Evolutionary conservation across 2,797 vertebrate species (phyloP).

Genomic region (Neomorphus geoffroyi): DNA sequence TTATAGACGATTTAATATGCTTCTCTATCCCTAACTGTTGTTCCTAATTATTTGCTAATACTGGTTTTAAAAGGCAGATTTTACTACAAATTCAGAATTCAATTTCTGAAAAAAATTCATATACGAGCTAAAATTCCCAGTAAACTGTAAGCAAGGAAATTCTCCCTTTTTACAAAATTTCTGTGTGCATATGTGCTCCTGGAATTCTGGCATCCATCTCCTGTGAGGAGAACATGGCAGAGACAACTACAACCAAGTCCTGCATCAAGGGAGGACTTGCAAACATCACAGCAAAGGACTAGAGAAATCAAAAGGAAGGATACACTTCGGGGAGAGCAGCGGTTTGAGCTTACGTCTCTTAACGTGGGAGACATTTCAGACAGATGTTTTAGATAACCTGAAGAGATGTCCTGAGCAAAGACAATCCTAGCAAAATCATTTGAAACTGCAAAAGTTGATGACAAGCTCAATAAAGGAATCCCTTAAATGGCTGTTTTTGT

Average conservation of each 20-base stretch:
- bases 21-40: background rate
- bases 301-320: background rate
- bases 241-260: background rate
- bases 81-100: background rate
- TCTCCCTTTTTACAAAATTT: background rate
- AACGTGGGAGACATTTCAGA: background rate
- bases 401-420: background rate
- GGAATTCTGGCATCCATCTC: background rate
- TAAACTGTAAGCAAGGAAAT: background rate
- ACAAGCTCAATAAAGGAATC: background rate
- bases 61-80: background rate
- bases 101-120: background rate
- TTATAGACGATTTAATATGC: background rate
- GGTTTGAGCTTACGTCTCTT: background rate
- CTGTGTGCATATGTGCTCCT: background rate
- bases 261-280: background rate
- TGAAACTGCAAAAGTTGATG: background rate
- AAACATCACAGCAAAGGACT: background rate
- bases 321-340: background rate
- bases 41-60: background rate
- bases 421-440: background rate
- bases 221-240: background rate
- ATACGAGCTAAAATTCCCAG: background rate
- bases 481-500: background rate
- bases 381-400: background rate